Base-by-base conservation (phyloP, 2,797 vertebrate species). In the Xenentodon cancila region DNA sequence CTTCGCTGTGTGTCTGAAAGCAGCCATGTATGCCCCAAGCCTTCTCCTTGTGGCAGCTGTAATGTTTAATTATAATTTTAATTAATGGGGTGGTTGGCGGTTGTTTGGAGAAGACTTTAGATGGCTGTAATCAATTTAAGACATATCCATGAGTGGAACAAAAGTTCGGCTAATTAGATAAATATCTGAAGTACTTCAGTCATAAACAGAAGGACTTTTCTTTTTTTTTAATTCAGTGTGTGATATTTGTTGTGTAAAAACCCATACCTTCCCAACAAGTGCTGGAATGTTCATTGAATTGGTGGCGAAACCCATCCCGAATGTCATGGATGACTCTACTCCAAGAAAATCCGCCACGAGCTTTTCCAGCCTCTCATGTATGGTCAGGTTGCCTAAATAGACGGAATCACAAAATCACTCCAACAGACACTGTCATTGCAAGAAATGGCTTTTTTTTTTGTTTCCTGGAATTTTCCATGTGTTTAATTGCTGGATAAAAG, bases 201-300 rank as follows among this genome's bases (percentile, higher is more conserved):
- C 40, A 52, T n/a, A 16, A 60, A 52, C 8, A 50, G 17, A 3
- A 34, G 40, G 51, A 56, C 51, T 68, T 79, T 30, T 48, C 48
- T 9, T 8, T 45, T 17, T 45, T 22, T 22, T 15, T 13, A 15
- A 7, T 16, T 30, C 40, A 25, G 12, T 20, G 20, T 57, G 63
- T 49, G 17, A 11, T 17, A 43, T 16, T 40, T 40, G 21, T 21
- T 32, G 42, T 56, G 56, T 57, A 51, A 45, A 71, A 66, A 61
- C 9, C 52, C 79, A 22, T 59, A 91, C 93, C 91, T 93, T 94
- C 44, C 92, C 91, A 62, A 92, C 84, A 40, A 94, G 90, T 40
- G 96, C 95, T 59, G 98, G 97, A 71, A 99, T 99, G 89, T 99
- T 99, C 95, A 96, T 99, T 0, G 97, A 96, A 85, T 99, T 99